Base-by-base conservation (phyloP, 1,140 invertebrate genomes). In the Tribolium castaneum region DNA sequence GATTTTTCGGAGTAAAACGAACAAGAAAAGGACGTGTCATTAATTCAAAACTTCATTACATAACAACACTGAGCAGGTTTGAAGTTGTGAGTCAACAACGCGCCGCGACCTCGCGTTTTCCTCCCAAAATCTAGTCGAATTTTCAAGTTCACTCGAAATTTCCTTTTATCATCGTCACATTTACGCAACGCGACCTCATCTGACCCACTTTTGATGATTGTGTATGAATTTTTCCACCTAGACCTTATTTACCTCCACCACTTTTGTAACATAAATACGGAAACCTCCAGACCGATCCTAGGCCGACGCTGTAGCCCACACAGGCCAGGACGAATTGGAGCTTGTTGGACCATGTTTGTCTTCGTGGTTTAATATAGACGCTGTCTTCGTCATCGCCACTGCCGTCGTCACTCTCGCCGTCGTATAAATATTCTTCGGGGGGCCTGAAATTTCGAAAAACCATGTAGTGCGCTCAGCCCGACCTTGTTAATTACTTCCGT, bases 241-340 rank as follows among this genome's bases (percentile, higher is more conserved):
- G 59, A 66, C 59, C 59, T 14, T 34, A 66, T 66, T 91, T 86
- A 95, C 94, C 94, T 88, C 94, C 94, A 70, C 94, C 94, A 84
- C 93, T 94, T 87, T 94, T 93, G 85, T 95, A 95, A 85, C 94
- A 94, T 70, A 95, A 88, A 85, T 95, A 96, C 14, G 94, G 94
- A 87, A 95, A 96, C 78, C 94, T 89, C 96, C 96, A 98, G 71
- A 98, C 93, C 84, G 97, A 97, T 51, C 96, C 95, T 16, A 98
- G 90, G 4, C 96, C 96, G 35, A 98, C 96, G 12, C 95, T 96
- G 86, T 97, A 97, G 7, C 96, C 95, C 45, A 98, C 93, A 85
- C 95, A 97, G 13, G 95, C 94, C 76, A 97, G 88, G 12, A 97
- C 93, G 84, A 97, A 97, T 87, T 98, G 95, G 76, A 95, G 90